A percentile compares a stretch with the other conserved stretches of the same genome.
These are phyloP conservation scores for Pseudomyrmex cubaensis DNA, from an alignment of 1,140 invertebrate species.

Conservation along the genomic window DNA sequence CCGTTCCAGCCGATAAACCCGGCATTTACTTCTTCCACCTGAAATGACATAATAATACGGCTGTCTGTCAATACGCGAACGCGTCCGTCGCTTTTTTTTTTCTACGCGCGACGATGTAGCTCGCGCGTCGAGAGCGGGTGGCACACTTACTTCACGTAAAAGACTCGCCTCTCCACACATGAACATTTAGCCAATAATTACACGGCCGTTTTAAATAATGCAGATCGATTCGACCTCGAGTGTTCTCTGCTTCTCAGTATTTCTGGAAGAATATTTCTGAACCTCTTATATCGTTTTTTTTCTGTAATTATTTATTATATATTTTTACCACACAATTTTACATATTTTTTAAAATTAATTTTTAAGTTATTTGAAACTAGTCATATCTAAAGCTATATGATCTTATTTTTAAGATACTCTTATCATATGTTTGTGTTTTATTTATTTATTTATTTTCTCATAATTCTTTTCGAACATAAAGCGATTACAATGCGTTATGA, in stretches of 20 bases:
- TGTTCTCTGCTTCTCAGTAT: constrained; percentile 35
- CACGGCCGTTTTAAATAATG: constrained; percentile 36
- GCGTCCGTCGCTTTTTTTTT: constrained; percentile 37
- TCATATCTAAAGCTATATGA: too few relatives aligned
- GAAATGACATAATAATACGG: constrained; percentile 69
- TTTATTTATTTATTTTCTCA: constrained; percentile 12
- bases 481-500: not conserved
- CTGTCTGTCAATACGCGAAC: constrained; percentile 37
- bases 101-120: not conserved
- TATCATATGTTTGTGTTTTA: too few relatives aligned
- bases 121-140: constrained; percentile 4
- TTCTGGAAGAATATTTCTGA: not conserved
- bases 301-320: not conserved
- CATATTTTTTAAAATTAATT: not conserved
- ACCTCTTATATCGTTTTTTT: not conserved
- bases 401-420: not conserved
- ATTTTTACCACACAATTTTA: not conserved
- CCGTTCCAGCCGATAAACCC: constrained; percentile 62
- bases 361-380: not conserved
- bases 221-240: constrained; percentile 33
- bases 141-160: not conserved
- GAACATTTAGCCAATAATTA: constrained; percentile 64
- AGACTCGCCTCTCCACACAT: constrained; percentile 2
- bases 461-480: not conserved
- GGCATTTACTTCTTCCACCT: constrained; percentile 51